Conservation (phyloP, 1,140 invertebrate genomes). For the Teleogryllus occipitalis region DNA sequence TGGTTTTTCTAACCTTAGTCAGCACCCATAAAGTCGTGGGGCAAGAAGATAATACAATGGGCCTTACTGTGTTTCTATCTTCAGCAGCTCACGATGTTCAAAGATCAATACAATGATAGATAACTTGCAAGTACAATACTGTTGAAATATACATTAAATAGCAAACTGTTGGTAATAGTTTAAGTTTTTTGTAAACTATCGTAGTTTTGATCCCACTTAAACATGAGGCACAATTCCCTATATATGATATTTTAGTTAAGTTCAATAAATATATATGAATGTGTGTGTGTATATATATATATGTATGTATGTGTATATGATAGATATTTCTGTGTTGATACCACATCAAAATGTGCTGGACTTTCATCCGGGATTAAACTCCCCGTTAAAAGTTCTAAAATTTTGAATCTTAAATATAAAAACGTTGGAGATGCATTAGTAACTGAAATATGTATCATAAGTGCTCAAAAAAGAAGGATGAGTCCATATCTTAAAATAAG, state of each 20-base stretch:
- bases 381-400: background rate
- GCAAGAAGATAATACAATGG: background rate
- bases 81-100: background rate
- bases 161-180: conserved; percentile 10
- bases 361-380: background rate
- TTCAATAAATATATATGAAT: conserved; percentile 12
- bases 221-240: conserved; percentile 22
- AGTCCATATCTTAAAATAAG: background rate
- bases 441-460: background rate
- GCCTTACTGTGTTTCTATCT: conserved; percentile 10
- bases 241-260: conserved; percentile 13
- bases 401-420: conserved; percentile 10
- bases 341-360: conserved; percentile 10
- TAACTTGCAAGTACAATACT: conserved; percentile 8
- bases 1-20: background rate
- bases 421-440: background rate
- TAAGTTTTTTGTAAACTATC: conserved; percentile 10
- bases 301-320: background rate
- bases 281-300: conserved; percentile 7
- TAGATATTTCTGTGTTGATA: conserved; percentile 6
- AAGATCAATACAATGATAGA: background rate
- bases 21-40: background rate
- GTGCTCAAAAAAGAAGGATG: background rate
- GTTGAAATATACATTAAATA: conserved; percentile 8
- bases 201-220: conserved; percentile 20